Evolutionary conservation across 2,797 vertebrate species (phyloP).

Genomic region (Sebastes oblongus): DNA sequence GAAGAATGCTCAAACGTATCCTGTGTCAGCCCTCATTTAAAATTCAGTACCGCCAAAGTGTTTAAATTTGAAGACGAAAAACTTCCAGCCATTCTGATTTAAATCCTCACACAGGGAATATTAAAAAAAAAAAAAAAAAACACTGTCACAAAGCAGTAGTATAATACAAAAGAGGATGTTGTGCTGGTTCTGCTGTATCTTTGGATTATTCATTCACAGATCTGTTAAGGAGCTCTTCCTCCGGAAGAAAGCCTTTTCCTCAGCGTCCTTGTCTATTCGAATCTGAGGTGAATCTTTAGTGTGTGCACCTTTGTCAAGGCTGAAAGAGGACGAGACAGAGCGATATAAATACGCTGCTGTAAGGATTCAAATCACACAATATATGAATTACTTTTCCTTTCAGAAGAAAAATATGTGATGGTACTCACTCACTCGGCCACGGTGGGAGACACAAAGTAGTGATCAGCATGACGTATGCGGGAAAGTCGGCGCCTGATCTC

Average conservation of each 20-base stretch:
- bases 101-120: slow-evolving; percentile 6
- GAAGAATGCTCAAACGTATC: background rate
- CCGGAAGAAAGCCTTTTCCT: slow-evolving; percentile 84
- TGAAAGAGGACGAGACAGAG: slow-evolving; percentile 54
- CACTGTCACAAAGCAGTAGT: slow-evolving; percentile 2
- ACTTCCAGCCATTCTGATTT: slow-evolving; percentile 42
- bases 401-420: background rate
- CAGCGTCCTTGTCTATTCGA: slow-evolving; percentile 84
- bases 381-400: background rate
- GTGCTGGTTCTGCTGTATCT: slow-evolving; percentile 43
- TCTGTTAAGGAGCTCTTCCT: slow-evolving; percentile 88
- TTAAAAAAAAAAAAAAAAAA: slow-evolving; percentile 37
- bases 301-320: slow-evolving; percentile 85
- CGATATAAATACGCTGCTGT: background rate
- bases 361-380: background rate
- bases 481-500: slow-evolving; percentile 89
- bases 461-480: slow-evolving; percentile 94
- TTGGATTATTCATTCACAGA: slow-evolving; percentile 83
- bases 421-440: slow-evolving; percentile 88
- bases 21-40: background rate
- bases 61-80: slow-evolving; percentile 39
- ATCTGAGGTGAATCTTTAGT: slow-evolving; percentile 88
- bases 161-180: slow-evolving; percentile 5
- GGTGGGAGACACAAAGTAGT: slow-evolving; percentile 82
- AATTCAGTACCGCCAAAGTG: slow-evolving; percentile 45